Percentiles rank a stretch among this genome's conserved stretches.
Conservation (phyloP, 1,140 invertebrate genomes). For the Apolygus lucorum region DNA sequence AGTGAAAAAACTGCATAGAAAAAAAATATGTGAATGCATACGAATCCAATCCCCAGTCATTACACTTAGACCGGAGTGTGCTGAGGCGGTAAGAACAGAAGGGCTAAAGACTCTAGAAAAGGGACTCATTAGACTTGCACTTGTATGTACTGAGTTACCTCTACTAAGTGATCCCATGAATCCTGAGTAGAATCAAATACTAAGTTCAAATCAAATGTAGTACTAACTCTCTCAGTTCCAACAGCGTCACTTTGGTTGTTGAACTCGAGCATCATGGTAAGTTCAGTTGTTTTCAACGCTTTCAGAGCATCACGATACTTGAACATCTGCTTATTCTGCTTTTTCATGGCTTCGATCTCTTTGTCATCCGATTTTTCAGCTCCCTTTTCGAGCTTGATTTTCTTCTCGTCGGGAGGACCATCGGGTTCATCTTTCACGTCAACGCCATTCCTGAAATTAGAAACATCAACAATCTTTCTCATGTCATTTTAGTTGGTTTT, state of each 20-base stretch:
- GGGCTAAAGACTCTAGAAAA: too few species aligned
- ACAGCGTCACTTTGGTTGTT: slow-evolving; percentile 64
- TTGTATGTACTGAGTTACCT: too few species aligned
- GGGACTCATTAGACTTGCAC: too few species aligned
- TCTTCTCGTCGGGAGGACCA: slow-evolving; percentile 49
- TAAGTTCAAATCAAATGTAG: too few species aligned
- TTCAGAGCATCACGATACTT: slow-evolving; percentile 53
- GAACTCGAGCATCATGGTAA: slow-evolving; percentile 55
- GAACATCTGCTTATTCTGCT: slow-evolving; percentile 74
- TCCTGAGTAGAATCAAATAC: too few species aligned
- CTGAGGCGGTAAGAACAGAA: too few species aligned
- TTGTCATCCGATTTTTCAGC: slow-evolving; percentile 41
- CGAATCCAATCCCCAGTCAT: too few species aligned
- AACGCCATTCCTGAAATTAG: too few species aligned
- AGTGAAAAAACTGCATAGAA: too few species aligned
- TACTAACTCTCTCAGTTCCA: slow-evolving; percentile 32
- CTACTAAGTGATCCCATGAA: too few species aligned
- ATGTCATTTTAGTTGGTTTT: background rate
- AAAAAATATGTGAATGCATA: too few species aligned
- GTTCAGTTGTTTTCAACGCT: slow-evolving; percentile 45
- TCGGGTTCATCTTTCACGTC: slow-evolving; percentile 46
- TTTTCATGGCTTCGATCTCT: slow-evolving; percentile 49
- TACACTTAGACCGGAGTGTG: too few species aligned
- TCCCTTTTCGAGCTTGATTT: slow-evolving; percentile 53
- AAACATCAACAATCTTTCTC: background rate